Percentiles rank a stretch among this genome's conserved stretches.
phyloP scores from a whole-genome alignment of 2,888 invertebrate species.

The Zygogramma bicolorata region DNA sequence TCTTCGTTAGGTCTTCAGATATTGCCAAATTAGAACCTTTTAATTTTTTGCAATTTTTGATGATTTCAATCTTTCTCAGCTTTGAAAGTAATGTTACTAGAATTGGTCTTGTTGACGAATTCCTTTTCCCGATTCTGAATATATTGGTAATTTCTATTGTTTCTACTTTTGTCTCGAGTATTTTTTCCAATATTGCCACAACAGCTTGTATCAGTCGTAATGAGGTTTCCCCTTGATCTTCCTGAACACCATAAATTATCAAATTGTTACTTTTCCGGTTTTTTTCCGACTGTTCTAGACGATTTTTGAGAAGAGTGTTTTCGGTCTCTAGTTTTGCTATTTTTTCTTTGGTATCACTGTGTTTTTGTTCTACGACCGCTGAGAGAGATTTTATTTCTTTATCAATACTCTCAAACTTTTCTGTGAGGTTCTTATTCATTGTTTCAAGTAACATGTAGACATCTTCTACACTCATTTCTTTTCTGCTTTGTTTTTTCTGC shows the following conservation, averaged over 20 bases:
- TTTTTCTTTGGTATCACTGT: neutral
- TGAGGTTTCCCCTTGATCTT: neutral
- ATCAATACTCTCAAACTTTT: no score
- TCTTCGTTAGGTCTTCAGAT: no score
- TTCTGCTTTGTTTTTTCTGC: neutral
- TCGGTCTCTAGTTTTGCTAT: neutral
- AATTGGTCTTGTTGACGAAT: neutral
- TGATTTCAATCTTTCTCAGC: no score
- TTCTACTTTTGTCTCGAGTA: neutral
- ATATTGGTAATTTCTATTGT: no score
- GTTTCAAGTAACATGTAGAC: no score
- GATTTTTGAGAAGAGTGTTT: neutral
- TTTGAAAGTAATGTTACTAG: neutral
- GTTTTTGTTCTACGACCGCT: neutral
- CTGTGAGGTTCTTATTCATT: no score
- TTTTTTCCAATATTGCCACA: neutral
- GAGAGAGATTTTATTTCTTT: neutral
- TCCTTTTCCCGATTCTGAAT: no score
- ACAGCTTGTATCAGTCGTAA: neutral
- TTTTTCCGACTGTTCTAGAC: neutral
- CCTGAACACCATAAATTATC: no score
- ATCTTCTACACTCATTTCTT: no score
- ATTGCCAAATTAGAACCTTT: no score
- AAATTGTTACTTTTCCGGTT: neutral
- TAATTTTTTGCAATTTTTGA: no score